Evolutionary conservation across 2,888 invertebrate species (phyloP), one percentile per base, ranked within the genome.

Genomic region (Lampropteryx suffumata): DNA sequence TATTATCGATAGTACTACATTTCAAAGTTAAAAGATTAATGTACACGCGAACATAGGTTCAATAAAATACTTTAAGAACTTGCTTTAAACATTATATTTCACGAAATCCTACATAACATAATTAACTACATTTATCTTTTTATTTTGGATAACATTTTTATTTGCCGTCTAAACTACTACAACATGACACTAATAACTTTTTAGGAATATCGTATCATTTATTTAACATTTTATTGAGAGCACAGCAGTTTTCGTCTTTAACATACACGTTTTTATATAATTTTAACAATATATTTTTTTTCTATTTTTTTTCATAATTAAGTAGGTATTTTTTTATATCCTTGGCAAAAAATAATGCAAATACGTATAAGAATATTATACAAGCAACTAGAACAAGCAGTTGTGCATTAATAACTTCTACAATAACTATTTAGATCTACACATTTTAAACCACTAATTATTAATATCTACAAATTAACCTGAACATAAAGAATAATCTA

Each of bases 211-310:
- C 41, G 58, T 55, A 10, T 43, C 30, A 28, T 43, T 50, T 37
- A 21, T 24, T 21, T 11, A 40, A 37, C 8, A 35, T 33, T 46
- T 86, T 87, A 87, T 87, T 87, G 87, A 71, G 57, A 66, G 82
- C 87, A 87, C 87, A 87, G 87, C 86, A 87, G 87, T 82, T 59
- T 64, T 59, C 44, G 1, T 17, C 11, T 47, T 40, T 34, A 34
- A 12, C 11, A 8, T 35, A 35, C 17, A 29, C 21, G 7, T 34
- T 29, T 40, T 28, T 34, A 45, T 32, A 37, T 32, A 12, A 8
- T 21, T 34, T 34, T 21, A 17, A 21, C 24, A 3, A 40, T 8
- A 30, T 34, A 10, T 34, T 34, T 7, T 34, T 14, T 10, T n/a
- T 6, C 3, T n/a, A n/a, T 11, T 6, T 13, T 30, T 30, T 30